Evolutionary conservation across 2,797 vertebrate species (phyloP).

Genomic region (Acipenser oxyrinchus): DNA sequence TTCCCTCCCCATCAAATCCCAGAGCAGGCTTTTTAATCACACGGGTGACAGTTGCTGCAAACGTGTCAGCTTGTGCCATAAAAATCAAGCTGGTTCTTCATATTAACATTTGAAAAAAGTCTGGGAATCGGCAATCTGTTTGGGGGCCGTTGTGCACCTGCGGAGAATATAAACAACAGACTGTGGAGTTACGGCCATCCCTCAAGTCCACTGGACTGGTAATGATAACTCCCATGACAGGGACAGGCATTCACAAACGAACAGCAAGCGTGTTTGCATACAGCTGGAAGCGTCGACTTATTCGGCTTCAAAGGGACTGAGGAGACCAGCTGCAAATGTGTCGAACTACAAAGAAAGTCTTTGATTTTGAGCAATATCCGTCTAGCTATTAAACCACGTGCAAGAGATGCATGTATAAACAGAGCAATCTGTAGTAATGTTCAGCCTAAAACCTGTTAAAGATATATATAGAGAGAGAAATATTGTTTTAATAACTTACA

Average conservation of each 20-base stretch:
- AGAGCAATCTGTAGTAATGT: background rate
- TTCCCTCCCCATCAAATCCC: background rate
- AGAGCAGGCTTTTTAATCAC: background rate
- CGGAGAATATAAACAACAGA: background rate
- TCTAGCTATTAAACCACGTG: background rate
- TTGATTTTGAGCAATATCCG: background rate
- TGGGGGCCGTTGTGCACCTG: background rate
- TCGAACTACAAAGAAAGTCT: background rate
- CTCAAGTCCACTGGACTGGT: background rate
- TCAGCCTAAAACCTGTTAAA: slow-evolving; percentile 11
- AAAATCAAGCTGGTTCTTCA: background rate
- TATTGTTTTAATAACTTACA: background rate
- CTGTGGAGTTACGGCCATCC: background rate
- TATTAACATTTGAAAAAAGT: background rate
- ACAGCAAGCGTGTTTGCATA: slow-evolving; percentile 21
- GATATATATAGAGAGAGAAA: slow-evolving; percentile 24
- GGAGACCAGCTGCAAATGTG: background rate
- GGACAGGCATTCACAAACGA: background rate
- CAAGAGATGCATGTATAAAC: no score
- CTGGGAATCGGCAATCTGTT: background rate
- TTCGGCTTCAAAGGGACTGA: background rate
- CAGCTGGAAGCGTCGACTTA: background rate
- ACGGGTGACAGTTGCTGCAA: background rate
- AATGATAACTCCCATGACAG: background rate
- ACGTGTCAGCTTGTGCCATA: background rate